Evolutionary conservation across 2,888 invertebrate genomes (phyloP).

Genomic region (Ptychoptera contaminata): DNA sequence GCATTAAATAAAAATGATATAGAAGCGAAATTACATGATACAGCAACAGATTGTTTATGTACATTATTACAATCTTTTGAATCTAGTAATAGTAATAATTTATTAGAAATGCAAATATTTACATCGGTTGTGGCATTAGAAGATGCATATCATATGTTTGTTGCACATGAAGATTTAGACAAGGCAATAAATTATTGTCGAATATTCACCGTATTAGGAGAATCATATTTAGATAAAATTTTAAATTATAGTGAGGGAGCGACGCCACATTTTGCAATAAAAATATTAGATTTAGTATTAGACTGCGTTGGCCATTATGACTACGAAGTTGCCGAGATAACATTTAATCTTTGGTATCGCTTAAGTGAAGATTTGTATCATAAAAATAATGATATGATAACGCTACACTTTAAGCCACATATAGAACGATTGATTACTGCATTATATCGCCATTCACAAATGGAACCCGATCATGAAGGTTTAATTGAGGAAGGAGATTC

Average conservation of each 20-base stretch:
- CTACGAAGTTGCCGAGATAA: constrained; percentile 86
- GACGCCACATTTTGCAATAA: constrained; percentile 57
- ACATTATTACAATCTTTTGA: constrained; percentile 70
- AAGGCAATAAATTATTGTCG: constrained; percentile 88
- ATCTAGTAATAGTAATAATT: constrained; percentile 52
- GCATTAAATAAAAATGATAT: constrained; percentile 45
- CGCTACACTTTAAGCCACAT: constrained; percentile 73
- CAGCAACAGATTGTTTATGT: constrained; percentile 82
- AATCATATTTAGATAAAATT: constrained; percentile 77
- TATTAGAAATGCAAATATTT: constrained; percentile 65
- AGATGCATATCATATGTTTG: constrained; percentile 76
- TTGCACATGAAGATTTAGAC: constrained; percentile 85
- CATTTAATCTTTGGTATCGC: constrained; percentile 94
- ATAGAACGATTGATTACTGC: constrained; percentile 81
- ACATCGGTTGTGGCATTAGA: constrained; percentile 66
- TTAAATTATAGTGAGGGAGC: constrained; percentile 43
- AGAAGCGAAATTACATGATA: constrained; percentile 59
- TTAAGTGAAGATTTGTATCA: constrained; percentile 89
- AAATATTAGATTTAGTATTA: constrained; percentile 75
- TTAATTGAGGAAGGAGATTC: constrained; percentile 71
- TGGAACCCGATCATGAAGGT: constrained; percentile 87
- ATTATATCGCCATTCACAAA: constrained; percentile 84
- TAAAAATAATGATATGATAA: constrained; percentile 64
- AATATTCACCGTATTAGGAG: constrained; percentile 87
- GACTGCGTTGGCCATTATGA: constrained; percentile 93